Evolutionary conservation across 2,797 vertebrate genomes (phyloP), one percentile per base, ranked within the genome.

Genomic region (Sebastes dallii): DNA sequence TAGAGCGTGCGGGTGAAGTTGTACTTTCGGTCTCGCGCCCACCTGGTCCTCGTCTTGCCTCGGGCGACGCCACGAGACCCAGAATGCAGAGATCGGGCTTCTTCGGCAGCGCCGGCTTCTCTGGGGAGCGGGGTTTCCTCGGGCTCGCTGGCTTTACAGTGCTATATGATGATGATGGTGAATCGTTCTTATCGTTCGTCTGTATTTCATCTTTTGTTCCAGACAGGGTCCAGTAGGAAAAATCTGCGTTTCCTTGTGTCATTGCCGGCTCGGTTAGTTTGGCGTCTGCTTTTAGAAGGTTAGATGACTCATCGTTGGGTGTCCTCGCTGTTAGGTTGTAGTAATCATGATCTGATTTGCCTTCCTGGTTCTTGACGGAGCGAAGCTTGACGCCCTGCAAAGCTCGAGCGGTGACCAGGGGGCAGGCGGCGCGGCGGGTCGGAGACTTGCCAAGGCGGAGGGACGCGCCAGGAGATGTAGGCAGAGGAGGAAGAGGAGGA

Each of bases 331-430:
- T 67, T 46, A 61, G 20, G 16, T 65, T 52, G 24, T 9, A 67
- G 64, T 30, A 20, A 14, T 52, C 32, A 2, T 12, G 25, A 22
- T 66, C 50, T 18, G 65, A 69, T n/a, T 25, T 34, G 0, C 2
- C 78, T 25, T 93, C 88, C 1, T 69, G 83, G 88, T 94, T 96
- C 70, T 89, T 96, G 86, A 97, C 90, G 0, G 97, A 96, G 84
- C 95, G 96, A 86, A 99, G 90, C 64, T 96, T 97, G 32, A 99
- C 92, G 73, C 90, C 94, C 91, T 97, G 96, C 81, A 99, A 82
- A 0, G 94, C 97, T 67, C 97, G 94, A 0, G 97, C 81, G 24
- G 97, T 98, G 81, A 99, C 95, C 77, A 97, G 85, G n/a, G 95
- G 96, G 88, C 92, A 30, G 75, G 82, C 27, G 82, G 89, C 10